A percentile compares a stretch with the other conserved stretches of the same genome.
Conservation (phyloP, 2,888 invertebrate species). For the Tetragonisca angustula region DNA sequence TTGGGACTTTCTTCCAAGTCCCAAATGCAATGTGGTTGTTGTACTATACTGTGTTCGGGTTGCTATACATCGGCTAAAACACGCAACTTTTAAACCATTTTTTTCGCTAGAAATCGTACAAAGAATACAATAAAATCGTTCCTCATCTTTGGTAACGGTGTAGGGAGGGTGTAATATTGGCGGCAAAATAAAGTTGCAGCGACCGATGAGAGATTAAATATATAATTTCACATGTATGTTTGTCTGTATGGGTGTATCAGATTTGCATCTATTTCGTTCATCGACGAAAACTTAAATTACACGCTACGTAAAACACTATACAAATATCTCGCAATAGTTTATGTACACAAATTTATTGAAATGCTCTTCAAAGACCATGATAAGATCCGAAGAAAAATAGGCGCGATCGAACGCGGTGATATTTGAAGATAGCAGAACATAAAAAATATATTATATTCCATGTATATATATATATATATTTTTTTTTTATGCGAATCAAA, state of each 20-base stretch:
- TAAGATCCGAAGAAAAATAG: slow-evolving; percentile 31
- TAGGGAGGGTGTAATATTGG: slow-evolving; percentile 49
- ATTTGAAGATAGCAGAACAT: slow-evolving; percentile 47
- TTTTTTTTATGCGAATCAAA: slow-evolving; percentile 58
- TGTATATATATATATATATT: slow-evolving; percentile 40
- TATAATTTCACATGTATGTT: slow-evolving; percentile 2
- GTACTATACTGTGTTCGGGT: slow-evolving; percentile 12
- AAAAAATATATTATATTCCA: slow-evolving; percentile 64
- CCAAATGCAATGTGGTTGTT: slow-evolving; percentile 22
- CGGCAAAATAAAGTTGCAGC: slow-evolving; percentile 63
- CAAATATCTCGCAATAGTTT: slow-evolving; percentile 62
- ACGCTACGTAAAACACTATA: slow-evolving; percentile 65
- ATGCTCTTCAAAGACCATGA: slow-evolving; percentile 19
- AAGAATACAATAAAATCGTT: slow-evolving; percentile 69
- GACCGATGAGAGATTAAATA: slow-evolving; percentile 35
- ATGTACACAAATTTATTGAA: slow-evolving; percentile 71
- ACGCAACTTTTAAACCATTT: slow-evolving; percentile 40
- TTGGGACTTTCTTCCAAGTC: slow-evolving; percentile 10
- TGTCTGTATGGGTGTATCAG: slow-evolving; percentile 16
- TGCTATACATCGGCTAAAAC: slow-evolving; percentile 26
- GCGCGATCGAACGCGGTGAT: slow-evolving; percentile 32
- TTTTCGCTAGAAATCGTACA: slow-evolving; percentile 70
- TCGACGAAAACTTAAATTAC: slow-evolving; percentile 65
- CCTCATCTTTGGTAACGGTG: slow-evolving; percentile 77
- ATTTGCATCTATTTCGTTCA: slow-evolving; percentile 54